Evolutionary conservation across 2,888 invertebrate species (phyloP), one percentile per base, ranked within the genome.

Genomic region (Branchipolynoe longqiensis): DNA sequence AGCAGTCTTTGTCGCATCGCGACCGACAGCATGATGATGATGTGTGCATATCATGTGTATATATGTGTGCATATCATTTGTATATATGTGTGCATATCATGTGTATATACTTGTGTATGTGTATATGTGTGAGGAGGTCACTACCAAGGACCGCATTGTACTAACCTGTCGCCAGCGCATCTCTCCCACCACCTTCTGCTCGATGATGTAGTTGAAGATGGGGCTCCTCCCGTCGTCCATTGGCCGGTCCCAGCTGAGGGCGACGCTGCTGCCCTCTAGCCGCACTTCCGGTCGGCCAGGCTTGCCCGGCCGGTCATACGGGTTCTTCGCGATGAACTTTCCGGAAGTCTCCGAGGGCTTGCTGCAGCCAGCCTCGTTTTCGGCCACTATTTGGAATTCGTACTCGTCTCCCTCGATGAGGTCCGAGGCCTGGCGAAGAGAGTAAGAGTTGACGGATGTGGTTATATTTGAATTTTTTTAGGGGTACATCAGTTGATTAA

Each of bases 321-420:
- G 88, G 56, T 89, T 88, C 64, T 86, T 85, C 8, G 88, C 86
- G 14, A 78, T 82, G 81, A 89, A 81, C 1, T 56, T 58, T 40
- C 96, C 91, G 1, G 90, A 88, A 0, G 89, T 59, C 25, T 90
- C 97, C 74, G 98, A 98, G 0, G 98, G 97, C 89, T 97, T 97
- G 56, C 98, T 97, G 0, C 96, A 97, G 1, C 98, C 98, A 0
- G 98, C 98, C 89, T 97, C 96, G 94, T 97, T 97, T 28, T 97
- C 95, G 14, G 97, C 97, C 82, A 96, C 95, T 0, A 97, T 97
- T 22, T 97, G 95, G 95, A 97, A 97, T 92, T 97, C 96, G 91
- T 97, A 97, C 31, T 89, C 89, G 33, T 87, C 78, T n/a, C n/a
- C n/a, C 18, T 54, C 54, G 18, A 54, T 54, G 18, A 54, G 54